Base-by-base conservation (phyloP, 2,113 vertebrate species). In the Larimichthys crocea region DNA sequence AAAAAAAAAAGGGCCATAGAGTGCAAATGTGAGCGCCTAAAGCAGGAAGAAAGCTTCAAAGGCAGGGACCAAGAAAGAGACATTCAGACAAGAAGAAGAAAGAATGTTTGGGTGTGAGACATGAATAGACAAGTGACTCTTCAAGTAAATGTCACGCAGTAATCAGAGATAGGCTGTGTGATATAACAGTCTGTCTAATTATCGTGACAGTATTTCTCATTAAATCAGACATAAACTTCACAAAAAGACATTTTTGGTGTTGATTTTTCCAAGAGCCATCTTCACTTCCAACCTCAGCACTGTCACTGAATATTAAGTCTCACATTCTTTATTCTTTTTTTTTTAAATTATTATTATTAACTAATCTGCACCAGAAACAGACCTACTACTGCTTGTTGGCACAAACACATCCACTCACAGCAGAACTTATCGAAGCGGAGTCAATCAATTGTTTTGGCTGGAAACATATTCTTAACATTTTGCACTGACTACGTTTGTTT, bases 111-210 rank as follows among this genome's bases (percentile, higher is more conserved):
- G 49, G 76, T 81, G 60, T 82, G 85, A 82, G 85, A 88, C 84
- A 75, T 76, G 84, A 93, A 88, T 83, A 89, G 82, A 86, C 86
- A 69, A 86, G 83, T 75, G 82, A 83, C 82, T 92, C 84, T 69
- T 74, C 66, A 78, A 84, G 74, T 70, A 85, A 90, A 90, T 88
- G 84, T 90, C 82, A 89, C 64, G 61, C 61, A 75, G 65, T 75
- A 89, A 89, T 90, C 85, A 85, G 74, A 78, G 75, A 74, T 48
- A 71, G 69, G 65, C 59, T 55, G 66, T 46, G 44, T 86, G 79
- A 88, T 89, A 77, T 89, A 85, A 91, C 9, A 6, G 35, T 60
- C 62, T 29, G 72, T 68, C 79, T 85, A 89, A 92, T 86, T 88
- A 89, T 79, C 78, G 55, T 40, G 77, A 74, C 74, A 83, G 61